Percentiles rank a stretch among this genome's conserved stretches.
Evolutionary conservation across 2,888 invertebrate genomes (phyloP).

Genomic region (Podotricha telesiphe): DNA sequence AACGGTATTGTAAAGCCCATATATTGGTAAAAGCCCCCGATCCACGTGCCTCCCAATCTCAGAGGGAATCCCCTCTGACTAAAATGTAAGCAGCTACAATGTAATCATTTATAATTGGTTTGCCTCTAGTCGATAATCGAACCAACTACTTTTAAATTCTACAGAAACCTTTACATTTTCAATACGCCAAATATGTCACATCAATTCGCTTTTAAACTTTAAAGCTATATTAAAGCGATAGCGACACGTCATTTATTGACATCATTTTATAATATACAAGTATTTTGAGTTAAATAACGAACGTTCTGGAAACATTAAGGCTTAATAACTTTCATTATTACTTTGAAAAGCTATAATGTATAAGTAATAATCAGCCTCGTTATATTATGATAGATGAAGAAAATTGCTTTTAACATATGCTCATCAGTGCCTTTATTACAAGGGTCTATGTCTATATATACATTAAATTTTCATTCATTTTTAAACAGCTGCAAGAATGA

Average conservation of each 20-base stretch:
- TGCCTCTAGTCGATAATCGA: no score
- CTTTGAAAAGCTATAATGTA: constrained; percentile 39
- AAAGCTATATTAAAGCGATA: background rate
- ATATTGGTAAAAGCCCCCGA: no score
- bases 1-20: no score
- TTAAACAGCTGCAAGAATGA: background rate
- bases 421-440: background rate
- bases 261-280: background rate
- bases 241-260: background rate
- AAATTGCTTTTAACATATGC: constrained; percentile 49
- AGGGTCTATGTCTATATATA: background rate
- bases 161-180: no score
- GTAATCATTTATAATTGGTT: no score
- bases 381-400: constrained; percentile 63
- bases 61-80: no score
- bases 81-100: no score
- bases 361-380: constrained; percentile 61
- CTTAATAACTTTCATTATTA: constrained; percentile 45
- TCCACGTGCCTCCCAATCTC: no score
- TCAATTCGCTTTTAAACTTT: background rate
- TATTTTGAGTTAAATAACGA: constrained; percentile 2
- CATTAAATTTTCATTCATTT: background rate
- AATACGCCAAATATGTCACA: background rate
- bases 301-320: constrained; percentile 44
- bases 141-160: no score